Conservation (phyloP, 2,113 vertebrate species). For the Phaetusa simplex region DNA sequence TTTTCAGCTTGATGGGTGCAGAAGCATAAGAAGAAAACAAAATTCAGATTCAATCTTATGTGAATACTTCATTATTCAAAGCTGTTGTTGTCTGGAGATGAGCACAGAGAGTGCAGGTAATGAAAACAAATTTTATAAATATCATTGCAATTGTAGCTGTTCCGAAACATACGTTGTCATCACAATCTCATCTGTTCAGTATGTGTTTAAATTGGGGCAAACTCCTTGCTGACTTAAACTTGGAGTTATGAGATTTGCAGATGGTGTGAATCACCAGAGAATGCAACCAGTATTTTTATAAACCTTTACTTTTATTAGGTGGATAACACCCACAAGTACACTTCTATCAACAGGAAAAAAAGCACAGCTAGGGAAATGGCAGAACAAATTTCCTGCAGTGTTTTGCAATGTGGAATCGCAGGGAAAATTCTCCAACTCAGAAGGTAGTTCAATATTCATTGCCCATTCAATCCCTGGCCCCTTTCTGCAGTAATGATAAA, state of each 20-base stretch:
- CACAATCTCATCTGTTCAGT: not conserved
- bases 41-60: not conserved
- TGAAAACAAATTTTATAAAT: slow-evolving; percentile 10
- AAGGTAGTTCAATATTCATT: not conserved
- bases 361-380: not conserved
- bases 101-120: not conserved
- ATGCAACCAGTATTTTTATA: not conserved
- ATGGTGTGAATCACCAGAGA: slow-evolving; percentile 5
- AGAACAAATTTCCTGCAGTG: not conserved
- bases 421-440: not conserved
- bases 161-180: not conserved
- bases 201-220: not conserved
- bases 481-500: not conserved
- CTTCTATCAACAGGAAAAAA: not conserved
- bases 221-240: not conserved
- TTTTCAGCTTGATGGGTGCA: not conserved
- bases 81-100: not conserved
- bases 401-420: not conserved
- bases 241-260: not conserved
- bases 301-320: not conserved
- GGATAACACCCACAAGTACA: not conserved
- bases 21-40: not conserved
- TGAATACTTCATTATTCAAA: not conserved
- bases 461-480: not conserved
- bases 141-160: not conserved